phyloP scores from a whole-genome alignment of 2,113 vertebrate genomes.

The Pachypanchax playfairii region DNA sequence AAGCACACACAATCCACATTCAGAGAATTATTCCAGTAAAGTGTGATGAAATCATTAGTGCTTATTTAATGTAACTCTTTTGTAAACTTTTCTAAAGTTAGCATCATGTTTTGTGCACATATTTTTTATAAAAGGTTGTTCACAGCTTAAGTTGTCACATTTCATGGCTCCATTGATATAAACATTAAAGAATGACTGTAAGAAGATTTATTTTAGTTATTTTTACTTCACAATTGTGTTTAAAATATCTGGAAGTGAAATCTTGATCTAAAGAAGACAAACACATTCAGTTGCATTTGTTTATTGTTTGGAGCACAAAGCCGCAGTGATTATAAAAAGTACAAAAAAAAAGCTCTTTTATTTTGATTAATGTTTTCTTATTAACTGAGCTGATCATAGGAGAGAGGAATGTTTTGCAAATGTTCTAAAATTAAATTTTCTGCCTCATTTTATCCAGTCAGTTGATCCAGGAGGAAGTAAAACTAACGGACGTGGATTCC shows the following conservation, averaged over 20 bases:
- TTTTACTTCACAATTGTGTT: not conserved
- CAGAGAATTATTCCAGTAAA: conserved; percentile 4
- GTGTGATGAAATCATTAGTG: not conserved
- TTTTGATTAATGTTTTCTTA: not conserved
- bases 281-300: conserved; percentile 15
- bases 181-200: too few species aligned
- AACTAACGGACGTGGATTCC: conserved; percentile 10
- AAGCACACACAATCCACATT: not conserved
- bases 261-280: not conserved
- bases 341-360: not conserved
- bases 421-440: not conserved
- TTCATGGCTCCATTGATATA: too few species aligned
- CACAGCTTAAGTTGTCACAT: not conserved
- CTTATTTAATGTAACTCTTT: conserved; percentile 7
- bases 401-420: not conserved
- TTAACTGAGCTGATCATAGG: not conserved
- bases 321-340: not conserved
- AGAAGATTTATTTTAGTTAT: too few species aligned
- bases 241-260: not conserved
- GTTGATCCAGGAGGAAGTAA: conserved; percentile 16
- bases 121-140: not conserved
- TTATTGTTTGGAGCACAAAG: conserved; percentile 30
- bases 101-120: not conserved
- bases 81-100: conserved; percentile 2
- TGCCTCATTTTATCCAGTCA: conserved; percentile 54